These are phyloP conservation scores for Oxyruncus cristatus DNA, from an alignment of 2,113 vertebrate genomes.

Conservation along the genomic window DNA sequence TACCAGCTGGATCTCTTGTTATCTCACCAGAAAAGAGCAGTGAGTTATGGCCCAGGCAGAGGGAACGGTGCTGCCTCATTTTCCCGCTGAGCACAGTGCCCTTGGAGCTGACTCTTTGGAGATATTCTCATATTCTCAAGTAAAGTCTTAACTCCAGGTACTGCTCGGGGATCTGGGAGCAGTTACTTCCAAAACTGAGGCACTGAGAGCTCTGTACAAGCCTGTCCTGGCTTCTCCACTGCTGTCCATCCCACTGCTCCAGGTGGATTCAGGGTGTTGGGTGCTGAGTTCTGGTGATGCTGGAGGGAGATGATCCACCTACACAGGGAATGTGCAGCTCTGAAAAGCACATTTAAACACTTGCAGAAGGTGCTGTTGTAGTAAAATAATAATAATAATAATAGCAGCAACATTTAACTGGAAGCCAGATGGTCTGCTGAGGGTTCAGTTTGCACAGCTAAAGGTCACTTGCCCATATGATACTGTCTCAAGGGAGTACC, in stretches of 20 bases:
- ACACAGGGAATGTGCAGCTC: not conserved
- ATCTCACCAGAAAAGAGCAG: not conserved
- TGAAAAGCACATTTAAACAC: not conserved
- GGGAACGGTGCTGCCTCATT: not conserved
- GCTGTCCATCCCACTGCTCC: not conserved
- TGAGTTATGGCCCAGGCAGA: not conserved
- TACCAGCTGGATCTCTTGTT: not conserved
- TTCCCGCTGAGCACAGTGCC: not conserved
- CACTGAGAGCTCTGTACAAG: not conserved
- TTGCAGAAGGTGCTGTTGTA: not conserved
- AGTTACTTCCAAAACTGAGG: not conserved
- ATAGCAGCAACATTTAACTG: not conserved
- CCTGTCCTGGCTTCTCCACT: not conserved
- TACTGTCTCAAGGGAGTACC: not conserved
- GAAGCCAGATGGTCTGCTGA: not conserved
- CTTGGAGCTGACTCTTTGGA: not conserved
- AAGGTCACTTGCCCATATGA: not conserved
- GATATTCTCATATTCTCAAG: not conserved
- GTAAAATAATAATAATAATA: not conserved
- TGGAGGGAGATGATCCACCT: not conserved
- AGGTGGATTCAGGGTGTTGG: not conserved
- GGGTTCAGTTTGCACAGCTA: not conserved
- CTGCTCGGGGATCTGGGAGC: not conserved
- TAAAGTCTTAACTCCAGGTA: not conserved
- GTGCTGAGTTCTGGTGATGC: not conserved